phyloP scores from a whole-genome alignment of 2,113 vertebrate species.

The Strigops habroptila region DNA sequence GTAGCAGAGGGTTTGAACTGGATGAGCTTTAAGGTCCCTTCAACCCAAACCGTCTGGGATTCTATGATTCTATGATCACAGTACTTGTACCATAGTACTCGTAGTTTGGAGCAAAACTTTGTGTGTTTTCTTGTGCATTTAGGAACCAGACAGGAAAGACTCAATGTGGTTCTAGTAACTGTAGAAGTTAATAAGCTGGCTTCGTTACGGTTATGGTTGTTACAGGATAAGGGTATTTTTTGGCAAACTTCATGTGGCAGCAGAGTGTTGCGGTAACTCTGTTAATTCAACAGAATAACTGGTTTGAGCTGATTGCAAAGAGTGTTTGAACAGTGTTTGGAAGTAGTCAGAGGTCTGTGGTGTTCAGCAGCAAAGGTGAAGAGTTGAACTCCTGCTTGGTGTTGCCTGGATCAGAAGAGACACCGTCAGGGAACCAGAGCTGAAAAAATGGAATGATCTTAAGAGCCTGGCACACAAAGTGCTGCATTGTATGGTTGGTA shows the following conservation, averaged over 20 bases:
- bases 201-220: accelerated
- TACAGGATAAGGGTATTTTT: neutral
- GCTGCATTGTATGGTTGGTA: neutral
- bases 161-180: accelerated
- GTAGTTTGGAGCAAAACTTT: neutral
- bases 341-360: too few relatives aligned
- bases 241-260: neutral
- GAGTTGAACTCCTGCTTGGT: neutral
- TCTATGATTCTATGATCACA: neutral
- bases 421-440: neutral
- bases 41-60: neutral
- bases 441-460: neutral
- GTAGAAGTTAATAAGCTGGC: neutral
- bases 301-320: neutral
- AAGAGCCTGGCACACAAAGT: neutral
- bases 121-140: neutral
- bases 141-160: neutral
- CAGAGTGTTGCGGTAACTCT: accelerated
- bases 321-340: neutral
- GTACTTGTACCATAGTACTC: too few relatives aligned
- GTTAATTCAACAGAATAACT: neutral
- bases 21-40: neutral
- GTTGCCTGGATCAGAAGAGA: neutral
- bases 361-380: neutral
- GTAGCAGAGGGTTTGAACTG: neutral